Evolutionary conservation across 2,888 invertebrate genomes (phyloP).

Genomic region (Onchidella celtica): DNA sequence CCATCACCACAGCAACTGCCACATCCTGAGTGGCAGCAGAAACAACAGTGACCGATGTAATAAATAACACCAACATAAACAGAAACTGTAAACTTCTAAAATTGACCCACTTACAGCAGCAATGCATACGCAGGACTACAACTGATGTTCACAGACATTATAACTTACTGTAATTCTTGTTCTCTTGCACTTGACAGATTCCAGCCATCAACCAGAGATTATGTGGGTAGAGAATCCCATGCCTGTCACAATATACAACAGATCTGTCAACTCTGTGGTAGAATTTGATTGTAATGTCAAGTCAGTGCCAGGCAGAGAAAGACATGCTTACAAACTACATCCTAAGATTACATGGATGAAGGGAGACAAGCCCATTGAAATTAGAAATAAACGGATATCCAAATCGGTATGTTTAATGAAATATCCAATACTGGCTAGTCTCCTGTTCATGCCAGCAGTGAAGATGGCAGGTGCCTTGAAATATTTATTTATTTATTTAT

Average conservation of each 20-base stretch:
- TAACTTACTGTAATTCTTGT: not conserved
- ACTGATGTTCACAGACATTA: too few species aligned
- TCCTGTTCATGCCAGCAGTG: too few species aligned
- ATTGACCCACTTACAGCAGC: too few species aligned
- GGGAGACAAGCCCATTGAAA: not conserved
- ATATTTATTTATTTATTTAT: too few species aligned
- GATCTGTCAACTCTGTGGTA: slow-evolving; percentile 22
- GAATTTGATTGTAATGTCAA: slow-evolving; percentile 34
- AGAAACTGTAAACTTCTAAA: too few species aligned
- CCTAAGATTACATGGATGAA: slow-evolving; percentile 38
- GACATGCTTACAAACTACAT: not conserved
- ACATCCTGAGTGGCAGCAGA: too few species aligned
- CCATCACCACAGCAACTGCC: too few species aligned
- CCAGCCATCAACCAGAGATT: not conserved
- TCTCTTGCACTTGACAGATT: not conserved
- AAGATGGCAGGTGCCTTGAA: too few species aligned
- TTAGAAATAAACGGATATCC: not conserved
- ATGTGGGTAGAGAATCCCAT: not conserved
- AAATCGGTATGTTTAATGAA: not conserved
- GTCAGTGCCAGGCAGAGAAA: not conserved
- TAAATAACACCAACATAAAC: too few species aligned
- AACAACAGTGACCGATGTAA: too few species aligned
- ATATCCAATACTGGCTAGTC: too few species aligned
- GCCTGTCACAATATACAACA: not conserved
- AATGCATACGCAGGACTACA: too few species aligned